Evolutionary conservation across 2,888 invertebrate genomes (phyloP).

Genomic region (Tetragonisca angustula): DNA sequence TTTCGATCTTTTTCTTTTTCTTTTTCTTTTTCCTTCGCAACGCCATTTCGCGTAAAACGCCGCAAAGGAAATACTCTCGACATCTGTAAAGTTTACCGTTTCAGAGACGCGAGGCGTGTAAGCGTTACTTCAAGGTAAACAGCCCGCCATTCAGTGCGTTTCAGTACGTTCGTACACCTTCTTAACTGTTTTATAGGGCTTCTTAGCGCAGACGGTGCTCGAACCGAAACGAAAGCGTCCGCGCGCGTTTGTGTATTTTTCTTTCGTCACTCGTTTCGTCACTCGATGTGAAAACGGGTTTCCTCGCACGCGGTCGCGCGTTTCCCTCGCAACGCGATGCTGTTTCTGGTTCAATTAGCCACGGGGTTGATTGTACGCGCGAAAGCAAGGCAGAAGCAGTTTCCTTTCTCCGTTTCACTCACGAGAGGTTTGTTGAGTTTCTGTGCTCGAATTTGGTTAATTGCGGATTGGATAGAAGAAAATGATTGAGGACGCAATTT

Average conservation of each 20-base stretch:
- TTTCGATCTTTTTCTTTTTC: conserved; percentile 16
- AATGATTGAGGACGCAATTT: no score
- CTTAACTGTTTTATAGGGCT: conserved; percentile 52
- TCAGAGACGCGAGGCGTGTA: conserved; percentile 26
- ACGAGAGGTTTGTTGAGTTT: no score
- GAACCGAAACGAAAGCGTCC: conserved; percentile 27
- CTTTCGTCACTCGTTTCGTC: conserved; percentile 37
- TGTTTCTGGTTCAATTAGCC: no score
- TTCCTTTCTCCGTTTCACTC: no score
- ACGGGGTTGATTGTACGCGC: no score
- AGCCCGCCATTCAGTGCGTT: conserved; percentile 31
- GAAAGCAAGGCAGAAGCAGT: no score
- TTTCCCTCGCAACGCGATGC: background rate
- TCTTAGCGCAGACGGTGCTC: conserved; percentile 40
- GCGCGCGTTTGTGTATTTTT: conserved; percentile 29
- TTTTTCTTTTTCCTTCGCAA: background rate
- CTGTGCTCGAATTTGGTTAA: no score
- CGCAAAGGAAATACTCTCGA: conserved; percentile 29
- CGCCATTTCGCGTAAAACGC: conserved; percentile 18
- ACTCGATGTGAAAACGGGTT: conserved; percentile 11
- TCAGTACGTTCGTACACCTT: conserved; percentile 43
- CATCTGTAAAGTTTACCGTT: conserved; percentile 43
- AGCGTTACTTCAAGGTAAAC: conserved; percentile 47
- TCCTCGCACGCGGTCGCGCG: conserved; percentile 28
- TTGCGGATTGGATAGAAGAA: no score